These are phyloP conservation scores for Colletes gigas DNA, from an alignment of 1,140 invertebrate genomes.

Conservation along the genomic window DNA sequence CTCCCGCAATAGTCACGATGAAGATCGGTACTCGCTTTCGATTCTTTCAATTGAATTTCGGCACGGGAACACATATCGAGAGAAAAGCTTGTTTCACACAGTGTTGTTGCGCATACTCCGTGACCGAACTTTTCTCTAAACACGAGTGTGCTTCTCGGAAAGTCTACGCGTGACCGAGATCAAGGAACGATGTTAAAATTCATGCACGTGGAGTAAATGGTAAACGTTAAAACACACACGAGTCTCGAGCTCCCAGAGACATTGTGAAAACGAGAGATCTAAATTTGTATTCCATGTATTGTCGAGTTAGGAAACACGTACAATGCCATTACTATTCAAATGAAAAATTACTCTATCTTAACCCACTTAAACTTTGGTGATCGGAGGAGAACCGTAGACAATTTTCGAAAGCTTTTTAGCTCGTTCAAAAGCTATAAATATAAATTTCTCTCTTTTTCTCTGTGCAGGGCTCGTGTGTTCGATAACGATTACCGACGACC, in stretches of 20 bases:
- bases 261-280: too few species aligned
- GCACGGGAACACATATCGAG: neutral
- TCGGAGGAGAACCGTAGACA: too few species aligned
- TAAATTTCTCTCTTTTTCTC: too few species aligned
- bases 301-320: too few species aligned
- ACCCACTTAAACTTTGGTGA: too few species aligned
- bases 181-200: neutral
- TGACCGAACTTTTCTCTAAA: slow-evolving; percentile 17
- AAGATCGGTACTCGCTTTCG: neutral
- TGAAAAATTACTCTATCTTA: too few species aligned
- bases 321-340: too few species aligned
- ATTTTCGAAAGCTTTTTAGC: too few species aligned
- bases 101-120: neutral
- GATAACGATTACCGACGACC: neutral
- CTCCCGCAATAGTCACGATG: neutral
- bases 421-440: too few species aligned
- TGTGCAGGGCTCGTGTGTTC: neutral
- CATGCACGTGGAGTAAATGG: slow-evolving; percentile 16
- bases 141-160: neutral
- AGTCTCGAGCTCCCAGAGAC: too few species aligned
- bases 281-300: too few species aligned
- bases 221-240: too few species aligned
- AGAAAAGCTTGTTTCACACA: neutral
- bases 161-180: neutral
- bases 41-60: neutral